Percentiles rank a stretch among this genome's conserved stretches.
Conservation (phyloP, 2,888 invertebrate species). For the Proisotoma minuta region DNA sequence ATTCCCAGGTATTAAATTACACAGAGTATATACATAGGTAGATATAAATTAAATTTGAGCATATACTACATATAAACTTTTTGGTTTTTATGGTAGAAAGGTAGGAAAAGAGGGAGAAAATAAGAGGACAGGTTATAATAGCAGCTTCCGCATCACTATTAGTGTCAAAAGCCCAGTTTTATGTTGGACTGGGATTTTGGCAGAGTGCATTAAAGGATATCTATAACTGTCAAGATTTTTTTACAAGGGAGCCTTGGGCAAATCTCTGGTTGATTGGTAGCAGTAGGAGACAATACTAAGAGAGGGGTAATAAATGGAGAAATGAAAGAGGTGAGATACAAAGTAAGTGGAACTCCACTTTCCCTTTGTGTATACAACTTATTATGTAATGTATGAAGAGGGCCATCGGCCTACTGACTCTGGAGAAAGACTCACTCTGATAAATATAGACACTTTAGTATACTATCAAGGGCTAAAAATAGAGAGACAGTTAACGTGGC, state of each 20-base stretch:
- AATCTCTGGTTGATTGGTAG: not conserved
- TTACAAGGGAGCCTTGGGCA: not conserved
- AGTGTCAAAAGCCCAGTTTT: too few relatives aligned
- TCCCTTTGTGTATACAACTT: not conserved
- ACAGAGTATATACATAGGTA: too few relatives aligned
- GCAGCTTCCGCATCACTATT: too few relatives aligned
- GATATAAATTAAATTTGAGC: too few relatives aligned
- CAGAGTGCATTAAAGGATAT: constrained; percentile 5
- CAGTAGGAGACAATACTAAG: not conserved
- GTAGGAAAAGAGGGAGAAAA: too few relatives aligned
- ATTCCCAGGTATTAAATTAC: too few relatives aligned
- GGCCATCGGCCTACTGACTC: not conserved
- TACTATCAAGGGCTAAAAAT: not conserved
- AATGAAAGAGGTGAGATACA: not conserved
- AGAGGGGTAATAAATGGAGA: not conserved
- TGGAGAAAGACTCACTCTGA: not conserved
- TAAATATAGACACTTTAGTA: constrained; percentile 1
- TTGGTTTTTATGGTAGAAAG: too few relatives aligned
- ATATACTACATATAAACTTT: too few relatives aligned
- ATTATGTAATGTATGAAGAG: not conserved
- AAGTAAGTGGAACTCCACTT: not conserved
- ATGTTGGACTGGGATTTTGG: too few relatives aligned
- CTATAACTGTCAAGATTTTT: constrained; percentile 5
- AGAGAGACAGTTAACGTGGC: not conserved
- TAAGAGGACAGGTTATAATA: too few relatives aligned